Conservation (phyloP, 2,888 invertebrate species). For the Metellina segmentata region DNA sequence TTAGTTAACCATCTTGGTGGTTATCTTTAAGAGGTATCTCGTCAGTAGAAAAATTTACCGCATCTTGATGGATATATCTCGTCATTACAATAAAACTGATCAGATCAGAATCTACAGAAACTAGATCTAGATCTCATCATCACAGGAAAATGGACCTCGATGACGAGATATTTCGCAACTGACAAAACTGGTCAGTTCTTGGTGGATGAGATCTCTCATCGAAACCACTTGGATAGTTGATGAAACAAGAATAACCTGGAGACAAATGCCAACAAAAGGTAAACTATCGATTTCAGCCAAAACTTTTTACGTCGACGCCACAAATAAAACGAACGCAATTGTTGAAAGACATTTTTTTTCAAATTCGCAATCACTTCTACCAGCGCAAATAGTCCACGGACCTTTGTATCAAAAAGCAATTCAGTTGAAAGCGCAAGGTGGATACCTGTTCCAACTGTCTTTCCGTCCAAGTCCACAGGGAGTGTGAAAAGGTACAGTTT, state of each 20-base stretch:
- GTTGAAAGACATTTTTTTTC: not conserved
- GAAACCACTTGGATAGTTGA: not conserved
- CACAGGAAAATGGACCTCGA: too few relatives aligned
- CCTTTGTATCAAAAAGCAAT: not conserved
- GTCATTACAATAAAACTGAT: too few relatives aligned
- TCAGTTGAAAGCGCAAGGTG: not conserved
- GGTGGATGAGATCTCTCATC: too few relatives aligned
- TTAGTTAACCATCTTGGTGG: too few relatives aligned
- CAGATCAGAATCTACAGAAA: too few relatives aligned
- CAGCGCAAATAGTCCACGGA: not conserved
- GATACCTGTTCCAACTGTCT: not conserved
- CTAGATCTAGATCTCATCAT: too few relatives aligned
- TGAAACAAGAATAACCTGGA: not conserved
- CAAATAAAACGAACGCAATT: not conserved
- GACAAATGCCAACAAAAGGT: not conserved
- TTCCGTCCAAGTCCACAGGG: not conserved
- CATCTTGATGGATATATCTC: too few relatives aligned
- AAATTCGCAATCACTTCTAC: not conserved
- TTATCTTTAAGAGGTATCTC: too few relatives aligned
- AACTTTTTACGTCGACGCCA: not conserved
- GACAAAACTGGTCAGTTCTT: too few relatives aligned
- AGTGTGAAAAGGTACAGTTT: not conserved
- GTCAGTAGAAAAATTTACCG: too few relatives aligned
- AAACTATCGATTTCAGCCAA: not conserved
- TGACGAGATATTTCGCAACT: too few relatives aligned